Evolutionary conservation across 2,797 vertebrate genomes (phyloP), one percentile per base, ranked within the genome.

Genomic region (Balearica regulorum): DNA sequence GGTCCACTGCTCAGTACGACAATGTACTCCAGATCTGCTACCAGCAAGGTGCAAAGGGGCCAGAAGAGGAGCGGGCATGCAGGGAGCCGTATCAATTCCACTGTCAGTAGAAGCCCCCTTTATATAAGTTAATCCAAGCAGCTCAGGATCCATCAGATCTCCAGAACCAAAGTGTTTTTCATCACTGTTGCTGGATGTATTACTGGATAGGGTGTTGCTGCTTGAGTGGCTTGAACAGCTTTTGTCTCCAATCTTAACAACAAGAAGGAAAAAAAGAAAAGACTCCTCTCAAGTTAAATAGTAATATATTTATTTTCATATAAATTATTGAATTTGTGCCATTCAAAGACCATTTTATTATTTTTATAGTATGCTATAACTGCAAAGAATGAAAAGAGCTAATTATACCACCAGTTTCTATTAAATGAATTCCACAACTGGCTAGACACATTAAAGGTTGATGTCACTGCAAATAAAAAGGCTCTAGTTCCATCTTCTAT

Each of bases 101-200:
- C 99, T 99, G 98, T 99, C 99, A 0, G 99, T 99, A 37, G 99
- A 99, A 5, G 99, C 99, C 5, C 99, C 99, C 97, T 99, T 99
- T 96, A 99, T 99, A 85, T 99, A 99, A 0, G 99, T 99, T 89
- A 99, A 97, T 71, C 99, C 99, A 87, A 99, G 98, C 91, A 99
- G 97, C 92, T 99, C 99, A 0, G 99, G 98, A 92, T 99, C 99
- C 99, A 99, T 99, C 93, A 99, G 96, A 96, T 99, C 99, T 83
- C 99, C 99, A 3, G 99, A 99, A 88, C 99, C 99, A 71, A 99
- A 99, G 97, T 99, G 99, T 93, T 99, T 99, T 57, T 98, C 98
- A 22, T 99, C 99, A 18, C 99, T 99, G 97, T 98, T 99, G 98
- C 99, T 99, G 94, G 99, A 99, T 37, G 99, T 98, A 72, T 98